phyloP scores from a whole-genome alignment of 1,140 invertebrate species.

The Nautilus pompilius region DNA sequence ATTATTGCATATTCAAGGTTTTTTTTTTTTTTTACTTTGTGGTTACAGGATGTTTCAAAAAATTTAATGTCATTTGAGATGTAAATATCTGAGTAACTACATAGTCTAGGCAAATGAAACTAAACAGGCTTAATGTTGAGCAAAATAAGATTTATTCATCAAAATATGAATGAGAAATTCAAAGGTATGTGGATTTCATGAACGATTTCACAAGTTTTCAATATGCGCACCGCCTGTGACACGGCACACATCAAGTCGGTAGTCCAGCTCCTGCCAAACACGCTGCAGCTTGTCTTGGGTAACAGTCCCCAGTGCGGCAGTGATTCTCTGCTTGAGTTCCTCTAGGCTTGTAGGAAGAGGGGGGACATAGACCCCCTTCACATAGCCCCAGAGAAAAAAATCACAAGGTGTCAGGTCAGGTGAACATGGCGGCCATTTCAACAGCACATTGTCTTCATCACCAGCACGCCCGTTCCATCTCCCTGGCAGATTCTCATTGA shows the following conservation, averaged over 20 bases:
- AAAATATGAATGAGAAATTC: neutral
- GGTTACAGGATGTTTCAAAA: too few species aligned
- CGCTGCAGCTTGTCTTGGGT: neutral
- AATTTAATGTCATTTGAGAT: too few species aligned
- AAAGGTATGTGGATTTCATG: neutral
- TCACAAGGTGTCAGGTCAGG: neutral
- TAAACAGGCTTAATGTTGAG: neutral
- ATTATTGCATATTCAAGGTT: too few species aligned
- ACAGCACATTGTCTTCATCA: neutral
- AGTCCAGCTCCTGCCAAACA: neutral
- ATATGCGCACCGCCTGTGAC: neutral
- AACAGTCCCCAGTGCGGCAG: neutral
- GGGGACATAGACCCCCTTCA: neutral
- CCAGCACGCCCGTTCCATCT: neutral
- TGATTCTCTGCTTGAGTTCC: neutral
- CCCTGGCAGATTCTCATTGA: neutral
- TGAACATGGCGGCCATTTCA: neutral
- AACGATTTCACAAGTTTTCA: neutral
- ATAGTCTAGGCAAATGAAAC: neutral
- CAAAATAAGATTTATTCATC: neutral
- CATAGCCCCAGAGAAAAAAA: conserved; percentile 1
- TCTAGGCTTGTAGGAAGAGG: neutral
- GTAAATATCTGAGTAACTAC: neutral
- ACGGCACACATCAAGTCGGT: neutral
- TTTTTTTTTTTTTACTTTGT: too few species aligned